A percentile compares a stretch with the other conserved stretches of the same genome.
Evolutionary conservation across 2,888 invertebrate species (phyloP).

Genomic region (Serrognathus titanus): DNA sequence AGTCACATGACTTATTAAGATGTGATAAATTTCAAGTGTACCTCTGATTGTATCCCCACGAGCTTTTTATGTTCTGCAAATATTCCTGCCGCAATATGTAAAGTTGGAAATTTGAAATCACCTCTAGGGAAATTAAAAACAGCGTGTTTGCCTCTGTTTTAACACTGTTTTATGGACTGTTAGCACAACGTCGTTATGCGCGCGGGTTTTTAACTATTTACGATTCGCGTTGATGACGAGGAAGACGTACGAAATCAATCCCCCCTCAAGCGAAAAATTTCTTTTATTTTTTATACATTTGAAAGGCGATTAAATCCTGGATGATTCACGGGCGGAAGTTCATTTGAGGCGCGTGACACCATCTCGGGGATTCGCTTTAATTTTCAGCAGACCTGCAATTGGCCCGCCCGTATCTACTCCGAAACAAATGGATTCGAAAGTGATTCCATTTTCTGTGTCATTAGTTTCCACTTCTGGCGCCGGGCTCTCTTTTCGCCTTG

Average conservation of each 20-base stretch:
- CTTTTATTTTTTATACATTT: too few species aligned
- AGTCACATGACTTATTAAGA: too few species aligned
- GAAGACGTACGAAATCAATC: too few species aligned
- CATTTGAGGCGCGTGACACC: slow-evolving; percentile 5
- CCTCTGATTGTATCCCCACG: too few species aligned
- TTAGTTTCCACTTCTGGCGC: slow-evolving; percentile 36
- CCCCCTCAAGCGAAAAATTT: too few species aligned
- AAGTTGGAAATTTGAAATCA: slow-evolving; percentile 21
- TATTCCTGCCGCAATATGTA: slow-evolving; percentile 1
- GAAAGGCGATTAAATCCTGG: neutral
- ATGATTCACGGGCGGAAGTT: neutral
- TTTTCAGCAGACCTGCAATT: slow-evolving; percentile 31
- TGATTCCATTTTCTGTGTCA: slow-evolving; percentile 47
- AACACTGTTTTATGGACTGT: slow-evolving; percentile 25
- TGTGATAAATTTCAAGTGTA: too few species aligned
- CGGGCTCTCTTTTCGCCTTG: slow-evolving; percentile 6
- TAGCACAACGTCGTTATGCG: too few species aligned
- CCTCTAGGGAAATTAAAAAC: slow-evolving; percentile 33
- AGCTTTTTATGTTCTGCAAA: too few species aligned
- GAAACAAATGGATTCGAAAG: slow-evolving; percentile 45
- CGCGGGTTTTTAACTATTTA: too few species aligned
- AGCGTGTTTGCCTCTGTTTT: slow-evolving; percentile 33
- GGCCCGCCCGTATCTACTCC: slow-evolving; percentile 24
- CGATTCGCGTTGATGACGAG: too few species aligned
- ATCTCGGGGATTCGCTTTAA: slow-evolving; percentile 24